Conservation (phyloP, 1,140 invertebrate genomes). For the Delia radicum region DNA sequence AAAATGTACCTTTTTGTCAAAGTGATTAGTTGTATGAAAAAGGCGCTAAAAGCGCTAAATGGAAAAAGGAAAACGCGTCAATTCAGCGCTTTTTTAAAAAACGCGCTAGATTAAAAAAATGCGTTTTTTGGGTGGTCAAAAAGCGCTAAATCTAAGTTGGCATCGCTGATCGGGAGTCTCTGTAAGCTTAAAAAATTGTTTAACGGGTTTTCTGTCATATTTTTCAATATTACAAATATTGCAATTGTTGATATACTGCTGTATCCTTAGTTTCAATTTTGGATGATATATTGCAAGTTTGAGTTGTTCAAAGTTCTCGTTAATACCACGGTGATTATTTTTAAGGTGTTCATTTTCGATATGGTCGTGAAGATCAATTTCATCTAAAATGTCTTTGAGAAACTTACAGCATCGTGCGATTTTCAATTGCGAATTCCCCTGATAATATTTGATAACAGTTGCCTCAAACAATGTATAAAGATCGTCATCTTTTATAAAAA, state of each 20-base stretch:
- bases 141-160: no score
- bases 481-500: background rate
- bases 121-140: no score
- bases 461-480: background rate
- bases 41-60: no score
- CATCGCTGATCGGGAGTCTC: background rate
- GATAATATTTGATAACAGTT: background rate
- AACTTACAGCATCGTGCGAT: background rate
- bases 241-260: background rate
- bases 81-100: no score
- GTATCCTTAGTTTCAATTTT: background rate
- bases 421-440: background rate
- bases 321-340: constrained; percentile 25
- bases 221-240: background rate
- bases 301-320: background rate
- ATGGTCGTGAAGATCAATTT: background rate
- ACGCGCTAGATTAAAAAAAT: no score
- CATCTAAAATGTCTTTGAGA: background rate
- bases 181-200: background rate
- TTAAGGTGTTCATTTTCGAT: background rate
- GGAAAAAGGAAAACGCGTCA: no score
- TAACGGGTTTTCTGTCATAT: background rate
- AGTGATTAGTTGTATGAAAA: no score
- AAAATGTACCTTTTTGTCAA: no score
- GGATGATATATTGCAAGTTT: background rate